A percentile compares a stretch with the other conserved stretches of the same genome.
These are phyloP conservation scores for Oopsacas minuta DNA, from an alignment of 37 sponge, comb jelly and placozoan species.

Conservation along the genomic window DNA sequence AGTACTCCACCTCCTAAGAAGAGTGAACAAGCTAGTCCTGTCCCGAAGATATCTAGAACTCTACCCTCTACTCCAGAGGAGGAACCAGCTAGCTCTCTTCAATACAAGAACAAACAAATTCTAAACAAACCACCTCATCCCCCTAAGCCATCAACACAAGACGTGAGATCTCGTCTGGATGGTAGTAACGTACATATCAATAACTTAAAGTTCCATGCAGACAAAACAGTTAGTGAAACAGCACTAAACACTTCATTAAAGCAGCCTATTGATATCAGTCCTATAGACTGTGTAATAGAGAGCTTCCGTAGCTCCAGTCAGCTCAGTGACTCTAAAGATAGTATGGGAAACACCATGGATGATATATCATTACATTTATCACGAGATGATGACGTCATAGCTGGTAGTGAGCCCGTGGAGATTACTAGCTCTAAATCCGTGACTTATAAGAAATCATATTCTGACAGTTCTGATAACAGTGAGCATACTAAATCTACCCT, in stretches of 20 bases:
- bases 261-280: neutral
- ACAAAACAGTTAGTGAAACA: neutral
- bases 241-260: neutral
- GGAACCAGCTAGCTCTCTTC: neutral
- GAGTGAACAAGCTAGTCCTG: neutral
- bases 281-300: neutral
- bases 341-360: neutral
- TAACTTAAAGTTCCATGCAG: neutral
- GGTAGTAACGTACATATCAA: slow-evolving; percentile 2
- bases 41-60: neutral
- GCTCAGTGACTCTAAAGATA: neutral
- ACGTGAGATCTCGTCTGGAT: neutral
- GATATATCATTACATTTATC: neutral
- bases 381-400: neutral
- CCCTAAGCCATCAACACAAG: neutral
- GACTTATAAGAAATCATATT: neutral
- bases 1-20: neutral
- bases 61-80: neutral
- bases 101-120: neutral
- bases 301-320: slow-evolving; percentile 5
- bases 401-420: neutral
- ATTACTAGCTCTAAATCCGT: neutral
- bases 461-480: neutral
- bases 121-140: neutral
- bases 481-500: neutral